Evolutionary conservation across 2,797 vertebrate species (phyloP).

Genomic region (Triplophysa yarkandensis): DNA sequence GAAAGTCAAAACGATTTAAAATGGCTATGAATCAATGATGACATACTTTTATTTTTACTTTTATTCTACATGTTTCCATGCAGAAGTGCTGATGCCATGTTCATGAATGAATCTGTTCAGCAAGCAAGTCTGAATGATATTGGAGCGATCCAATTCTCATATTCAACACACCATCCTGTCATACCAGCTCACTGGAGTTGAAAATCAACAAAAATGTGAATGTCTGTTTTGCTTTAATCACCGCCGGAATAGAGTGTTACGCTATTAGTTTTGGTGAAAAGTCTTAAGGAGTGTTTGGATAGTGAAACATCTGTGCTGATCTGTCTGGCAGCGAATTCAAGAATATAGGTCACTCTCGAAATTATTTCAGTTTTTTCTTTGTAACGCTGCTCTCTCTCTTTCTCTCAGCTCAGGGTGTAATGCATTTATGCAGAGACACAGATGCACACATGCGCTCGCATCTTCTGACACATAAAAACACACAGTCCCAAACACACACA

Average conservation of each 20-base stretch:
- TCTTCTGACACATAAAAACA: conserved; percentile 32
- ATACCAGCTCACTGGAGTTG: not conserved
- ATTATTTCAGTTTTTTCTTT: conserved; percentile 51
- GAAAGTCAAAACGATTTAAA: too few relatives aligned
- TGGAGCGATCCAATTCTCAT: not conserved
- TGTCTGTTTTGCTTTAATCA: not conserved
- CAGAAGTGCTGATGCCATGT: not conserved
- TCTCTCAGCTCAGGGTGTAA: conserved; percentile 30
- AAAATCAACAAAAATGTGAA: not conserved
- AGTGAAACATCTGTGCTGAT: conserved; percentile 69
- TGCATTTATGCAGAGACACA: conserved; percentile 37
- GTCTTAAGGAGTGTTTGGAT: conserved; percentile 62
- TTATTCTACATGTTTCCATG: not conserved
- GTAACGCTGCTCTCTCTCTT: conserved; percentile 29
- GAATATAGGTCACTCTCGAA: conserved; percentile 77
- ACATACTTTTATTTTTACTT: not conserved
- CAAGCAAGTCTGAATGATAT: not conserved
- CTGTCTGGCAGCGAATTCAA: conserved; percentile 66
- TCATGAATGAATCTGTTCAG: not conserved
- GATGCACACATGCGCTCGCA: conserved; percentile 36
- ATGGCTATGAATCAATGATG: not conserved
- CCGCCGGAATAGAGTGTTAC: not conserved
- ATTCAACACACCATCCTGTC: not conserved
- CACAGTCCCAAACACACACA: conserved; percentile 26
- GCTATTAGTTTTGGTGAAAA: conserved; percentile 26